Percentiles rank a stretch among this genome's conserved stretches.
These are phyloP conservation scores for Tachysurus fulvidraco DNA, from an alignment of 2,113 vertebrate species.

Conservation along the genomic window DNA sequence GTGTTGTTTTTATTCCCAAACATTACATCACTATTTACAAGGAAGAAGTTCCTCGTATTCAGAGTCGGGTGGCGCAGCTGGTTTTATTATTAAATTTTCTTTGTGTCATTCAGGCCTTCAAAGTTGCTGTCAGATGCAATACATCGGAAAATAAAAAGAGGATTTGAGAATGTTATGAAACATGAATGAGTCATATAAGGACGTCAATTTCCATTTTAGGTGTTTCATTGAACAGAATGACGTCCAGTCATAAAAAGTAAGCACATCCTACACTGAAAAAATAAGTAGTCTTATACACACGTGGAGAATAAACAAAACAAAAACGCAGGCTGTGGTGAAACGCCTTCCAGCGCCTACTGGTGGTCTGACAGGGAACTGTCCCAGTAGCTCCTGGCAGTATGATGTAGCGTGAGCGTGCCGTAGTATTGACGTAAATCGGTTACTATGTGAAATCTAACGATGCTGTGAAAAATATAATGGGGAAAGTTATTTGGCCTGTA, in stretches of 20 bases:
- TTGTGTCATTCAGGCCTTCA: not conserved
- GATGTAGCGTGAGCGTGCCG: no score
- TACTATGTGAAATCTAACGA: no score
- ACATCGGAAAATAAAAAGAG: not conserved
- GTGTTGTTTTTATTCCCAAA: not conserved
- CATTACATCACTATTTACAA: not conserved
- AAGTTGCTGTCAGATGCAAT: not conserved
- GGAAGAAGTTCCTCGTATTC: not conserved
- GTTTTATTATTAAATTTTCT: not conserved
- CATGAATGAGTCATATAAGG: not conserved
- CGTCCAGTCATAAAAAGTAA: not conserved
- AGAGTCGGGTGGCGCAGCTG: not conserved
- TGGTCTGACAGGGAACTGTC: no score
- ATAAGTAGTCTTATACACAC: no score
- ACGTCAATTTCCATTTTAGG: not conserved
- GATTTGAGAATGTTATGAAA: not conserved
- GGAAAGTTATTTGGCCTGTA: not conserved
- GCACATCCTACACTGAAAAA: no score
- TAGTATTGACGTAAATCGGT: no score
- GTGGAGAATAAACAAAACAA: no score
- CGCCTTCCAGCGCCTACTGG: no score
- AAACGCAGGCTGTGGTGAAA: no score
- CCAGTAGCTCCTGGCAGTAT: no score
- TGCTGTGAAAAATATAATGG: no score
- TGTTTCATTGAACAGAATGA: not conserved